These are phyloP conservation scores for Eurystomus gularis DNA, from an alignment of 2,113 vertebrate genomes.

Conservation along the genomic window DNA sequence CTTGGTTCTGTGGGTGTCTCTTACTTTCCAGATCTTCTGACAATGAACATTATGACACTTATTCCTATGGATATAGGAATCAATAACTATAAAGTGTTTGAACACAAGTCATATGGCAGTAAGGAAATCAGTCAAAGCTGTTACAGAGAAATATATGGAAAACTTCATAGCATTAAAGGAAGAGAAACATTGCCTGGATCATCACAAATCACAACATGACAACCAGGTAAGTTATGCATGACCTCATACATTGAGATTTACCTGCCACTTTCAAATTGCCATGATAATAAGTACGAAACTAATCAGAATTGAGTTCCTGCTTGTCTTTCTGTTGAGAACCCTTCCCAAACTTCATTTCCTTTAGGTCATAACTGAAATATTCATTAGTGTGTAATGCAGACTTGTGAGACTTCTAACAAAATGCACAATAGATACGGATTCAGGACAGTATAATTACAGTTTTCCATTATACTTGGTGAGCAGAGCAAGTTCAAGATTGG, in stretches of 20 bases:
- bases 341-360: background rate
- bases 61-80: background rate
- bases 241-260: background rate
- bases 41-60: background rate
- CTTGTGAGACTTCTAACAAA: background rate
- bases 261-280: background rate
- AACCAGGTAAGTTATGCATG: background rate
- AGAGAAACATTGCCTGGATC: background rate
- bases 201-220: background rate
- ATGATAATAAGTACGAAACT: background rate
- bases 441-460: slow-evolving; percentile 56
- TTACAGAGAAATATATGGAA: background rate
- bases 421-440: background rate
- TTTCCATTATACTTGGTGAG: slow-evolving; percentile 36
- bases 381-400: background rate
- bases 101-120: background rate
- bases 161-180: background rate
- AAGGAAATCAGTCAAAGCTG: background rate
- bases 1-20: background rate
- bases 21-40: background rate
- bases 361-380: slow-evolving; percentile 28
- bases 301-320: background rate
- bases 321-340: background rate
- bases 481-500: slow-evolving; percentile 36
- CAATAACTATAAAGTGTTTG: background rate